Conservation (phyloP, 2,888 invertebrate genomes). For the Eustalomyia histrio region DNA sequence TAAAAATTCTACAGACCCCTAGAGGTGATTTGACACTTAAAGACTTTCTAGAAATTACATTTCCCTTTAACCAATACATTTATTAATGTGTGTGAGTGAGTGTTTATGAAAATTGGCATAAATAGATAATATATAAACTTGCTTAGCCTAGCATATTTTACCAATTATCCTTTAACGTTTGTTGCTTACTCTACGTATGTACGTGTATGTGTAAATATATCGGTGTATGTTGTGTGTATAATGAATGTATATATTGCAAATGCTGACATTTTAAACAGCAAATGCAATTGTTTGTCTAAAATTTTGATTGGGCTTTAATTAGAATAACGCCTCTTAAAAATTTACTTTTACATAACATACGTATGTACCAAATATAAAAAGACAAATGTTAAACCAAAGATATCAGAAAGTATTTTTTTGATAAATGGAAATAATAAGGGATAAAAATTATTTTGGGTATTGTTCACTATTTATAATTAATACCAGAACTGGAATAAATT, state of each 20-base stretch:
- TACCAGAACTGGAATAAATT: too few species aligned
- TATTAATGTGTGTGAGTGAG: neutral
- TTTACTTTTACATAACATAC: slow-evolving; percentile 22
- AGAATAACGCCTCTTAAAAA: slow-evolving; percentile 59
- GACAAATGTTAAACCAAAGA: neutral
- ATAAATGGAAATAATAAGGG: too few species aligned
- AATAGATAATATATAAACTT: slow-evolving; percentile 42
- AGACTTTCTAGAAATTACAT: neutral
- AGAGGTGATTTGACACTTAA: too few species aligned
- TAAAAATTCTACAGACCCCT: too few species aligned
- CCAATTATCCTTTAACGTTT: slow-evolving; percentile 54
- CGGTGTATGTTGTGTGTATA: neutral
- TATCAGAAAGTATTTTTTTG: too few species aligned
- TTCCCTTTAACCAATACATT: slow-evolving; percentile 17
- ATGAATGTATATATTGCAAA: slow-evolving; percentile 4
- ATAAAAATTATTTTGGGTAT: too few species aligned
- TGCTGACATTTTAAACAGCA: slow-evolving; percentile 59
- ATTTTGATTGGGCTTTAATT: slow-evolving; percentile 62
- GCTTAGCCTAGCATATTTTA: slow-evolving; percentile 56
- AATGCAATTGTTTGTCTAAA: slow-evolving; percentile 62
- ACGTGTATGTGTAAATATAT: neutral
- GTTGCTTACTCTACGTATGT: slow-evolving; percentile 1
- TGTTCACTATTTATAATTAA: too few species aligned
- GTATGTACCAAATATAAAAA: neutral
- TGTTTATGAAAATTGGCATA: neutral